Evolutionary conservation across 2,113 vertebrate species (phyloP).

Genomic region (Taxidea taxus): DNA sequence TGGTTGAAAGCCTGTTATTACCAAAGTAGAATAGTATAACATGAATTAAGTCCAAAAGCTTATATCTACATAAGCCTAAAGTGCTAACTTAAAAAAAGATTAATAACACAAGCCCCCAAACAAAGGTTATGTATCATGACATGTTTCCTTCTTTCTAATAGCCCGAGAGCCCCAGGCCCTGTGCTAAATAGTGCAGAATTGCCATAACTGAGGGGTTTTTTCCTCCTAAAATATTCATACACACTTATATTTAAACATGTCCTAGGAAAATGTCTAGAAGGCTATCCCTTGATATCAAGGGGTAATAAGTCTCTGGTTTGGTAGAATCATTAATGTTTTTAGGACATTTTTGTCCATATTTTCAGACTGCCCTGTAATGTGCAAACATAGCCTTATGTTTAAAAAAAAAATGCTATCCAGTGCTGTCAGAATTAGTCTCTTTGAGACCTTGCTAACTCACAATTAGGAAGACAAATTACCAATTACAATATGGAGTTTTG

Average conservation of each 20-base stretch:
- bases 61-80: not conserved
- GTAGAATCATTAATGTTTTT: not conserved
- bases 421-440: not conserved
- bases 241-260: not conserved
- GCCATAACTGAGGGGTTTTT: not conserved
- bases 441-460: not conserved
- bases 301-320: not conserved
- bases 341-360: not conserved
- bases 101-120: not conserved
- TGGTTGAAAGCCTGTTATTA: not conserved
- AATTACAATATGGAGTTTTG: not conserved
- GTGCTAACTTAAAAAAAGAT: not conserved
- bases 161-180: not conserved
- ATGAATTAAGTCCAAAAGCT: conserved; percentile 10
- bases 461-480: not conserved
- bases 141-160: not conserved
- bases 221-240: not conserved
- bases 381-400: not conserved
- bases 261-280: not conserved
- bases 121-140: not conserved
- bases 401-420: not conserved
- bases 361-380: conserved; percentile 1
- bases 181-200: not conserved
- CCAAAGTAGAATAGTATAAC: not conserved
- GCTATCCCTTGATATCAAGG: not conserved